Evolutionary conservation across 2,888 invertebrate species (phyloP).

Genomic region (Orchesellides sinensis): DNA sequence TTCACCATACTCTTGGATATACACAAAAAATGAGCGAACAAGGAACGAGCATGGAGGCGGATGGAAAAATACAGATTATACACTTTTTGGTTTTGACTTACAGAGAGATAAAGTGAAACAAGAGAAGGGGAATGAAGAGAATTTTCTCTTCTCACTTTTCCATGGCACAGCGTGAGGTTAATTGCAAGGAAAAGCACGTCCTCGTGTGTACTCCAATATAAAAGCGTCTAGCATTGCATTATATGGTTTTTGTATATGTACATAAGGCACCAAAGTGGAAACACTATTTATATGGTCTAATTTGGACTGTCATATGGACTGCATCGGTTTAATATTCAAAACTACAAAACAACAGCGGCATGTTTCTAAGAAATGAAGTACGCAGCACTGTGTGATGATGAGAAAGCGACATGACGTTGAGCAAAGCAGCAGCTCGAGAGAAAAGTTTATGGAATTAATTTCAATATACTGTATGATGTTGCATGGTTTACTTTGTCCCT

Average conservation of each 20-base stretch:
- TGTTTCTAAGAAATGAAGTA: background rate
- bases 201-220: no score
- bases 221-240: background rate
- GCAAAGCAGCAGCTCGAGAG: background rate
- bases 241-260: background rate
- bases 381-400: background rate
- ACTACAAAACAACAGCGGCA: background rate
- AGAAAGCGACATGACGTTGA: slow-evolving; percentile 4
- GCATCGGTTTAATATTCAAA: slow-evolving; percentile 46
- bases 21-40: background rate
- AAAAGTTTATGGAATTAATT: slow-evolving; percentile 41
- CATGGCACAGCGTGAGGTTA: slow-evolving; percentile 61
- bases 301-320: background rate
- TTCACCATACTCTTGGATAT: background rate
- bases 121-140: slow-evolving; percentile 39
- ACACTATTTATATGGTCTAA: background rate
- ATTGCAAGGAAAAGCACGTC: slow-evolving; percentile 48
- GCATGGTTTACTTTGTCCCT: slow-evolving; percentile 43
- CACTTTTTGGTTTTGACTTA: slow-evolving; percentile 21
- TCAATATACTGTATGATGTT: slow-evolving; percentile 41
- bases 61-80: slow-evolving; percentile 12
- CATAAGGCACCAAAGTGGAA: background rate
- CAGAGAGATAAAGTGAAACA: slow-evolving; percentile 24
- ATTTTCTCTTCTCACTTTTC: slow-evolving; percentile 59
- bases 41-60: background rate